Evolutionary conservation across 2,797 vertebrate species (phyloP).

Genomic region (Urophycis tenuis): DNA sequence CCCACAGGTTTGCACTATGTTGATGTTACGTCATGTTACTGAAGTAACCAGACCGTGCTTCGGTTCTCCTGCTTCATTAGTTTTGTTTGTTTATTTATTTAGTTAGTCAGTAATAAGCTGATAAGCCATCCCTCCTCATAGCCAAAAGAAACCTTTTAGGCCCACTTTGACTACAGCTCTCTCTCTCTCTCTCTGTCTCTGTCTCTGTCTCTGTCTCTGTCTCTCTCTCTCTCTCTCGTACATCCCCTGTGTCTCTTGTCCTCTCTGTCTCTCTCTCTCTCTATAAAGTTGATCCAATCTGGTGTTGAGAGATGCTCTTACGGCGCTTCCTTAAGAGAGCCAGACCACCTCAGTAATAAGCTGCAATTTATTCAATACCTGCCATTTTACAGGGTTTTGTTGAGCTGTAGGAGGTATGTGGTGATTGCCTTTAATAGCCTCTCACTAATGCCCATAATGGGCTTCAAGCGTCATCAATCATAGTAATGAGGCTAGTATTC

Average conservation of each 20-base stretch:
- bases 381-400: not conserved
- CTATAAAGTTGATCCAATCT: too few relatives aligned
- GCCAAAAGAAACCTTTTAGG: not conserved
- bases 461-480: constrained; percentile 1
- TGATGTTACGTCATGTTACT: constrained; percentile 11
- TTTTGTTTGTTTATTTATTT: not conserved
- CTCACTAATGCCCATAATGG: not conserved
- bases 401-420: not conserved
- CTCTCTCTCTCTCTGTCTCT: not conserved
- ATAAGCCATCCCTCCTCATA: not conserved
- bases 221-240: not conserved
- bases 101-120: not conserved
- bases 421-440: not conserved
- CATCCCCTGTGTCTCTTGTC: not conserved
- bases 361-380: too few relatives aligned
- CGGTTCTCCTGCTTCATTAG: constrained; percentile 6
- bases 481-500: not conserved
- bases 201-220: not conserved
- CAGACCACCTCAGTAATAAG: too few relatives aligned
- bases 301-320: too few relatives aligned
- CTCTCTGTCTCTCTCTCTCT: too few relatives aligned
- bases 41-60: not conserved
- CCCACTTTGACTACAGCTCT: not conserved
- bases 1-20: not conserved
- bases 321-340: too few relatives aligned